Percentiles rank a stretch among this genome's conserved stretches.
phyloP scores from a whole-genome alignment of 2,797 vertebrate species.

The Hypotaenidia philippensis region DNA sequence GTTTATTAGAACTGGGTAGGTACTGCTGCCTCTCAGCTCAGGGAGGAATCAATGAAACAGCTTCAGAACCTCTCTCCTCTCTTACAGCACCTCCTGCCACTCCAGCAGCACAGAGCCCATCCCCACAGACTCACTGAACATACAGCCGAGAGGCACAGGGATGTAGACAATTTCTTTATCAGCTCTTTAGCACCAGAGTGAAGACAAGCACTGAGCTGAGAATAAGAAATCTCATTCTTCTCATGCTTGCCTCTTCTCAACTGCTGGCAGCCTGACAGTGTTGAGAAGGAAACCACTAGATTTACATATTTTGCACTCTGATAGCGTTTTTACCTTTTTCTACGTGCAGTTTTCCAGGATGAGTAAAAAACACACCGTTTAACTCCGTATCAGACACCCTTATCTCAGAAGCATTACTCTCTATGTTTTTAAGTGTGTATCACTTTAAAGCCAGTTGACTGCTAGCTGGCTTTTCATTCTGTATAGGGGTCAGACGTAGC shows the following conservation, averaged over 20 bases:
- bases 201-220: not conserved
- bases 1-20: not conserved
- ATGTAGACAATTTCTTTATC: not conserved
- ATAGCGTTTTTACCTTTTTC: not conserved
- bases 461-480: not conserved
- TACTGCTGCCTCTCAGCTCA: not conserved
- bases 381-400: not conserved
- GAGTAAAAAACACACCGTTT: not conserved
- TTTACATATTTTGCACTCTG: not conserved
- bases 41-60: not conserved
- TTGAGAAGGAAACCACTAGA: not conserved
- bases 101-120: not conserved
- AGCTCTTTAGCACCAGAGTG: not conserved
- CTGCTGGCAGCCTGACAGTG: not conserved
- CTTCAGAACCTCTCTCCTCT: not conserved
- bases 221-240: not conserved
- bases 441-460: not conserved
- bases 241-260: not conserved
- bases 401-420: not conserved
- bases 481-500: not conserved
- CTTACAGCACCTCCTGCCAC: not conserved
- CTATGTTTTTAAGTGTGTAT: not conserved
- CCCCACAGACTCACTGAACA: not conserved
- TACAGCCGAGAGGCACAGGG: not conserved
- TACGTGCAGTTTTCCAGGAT: not conserved